Percentiles rank a stretch among this genome's conserved stretches.
Conservation (phyloP, 2,888 invertebrate species). For the Acanthacorydalis orientalis region DNA sequence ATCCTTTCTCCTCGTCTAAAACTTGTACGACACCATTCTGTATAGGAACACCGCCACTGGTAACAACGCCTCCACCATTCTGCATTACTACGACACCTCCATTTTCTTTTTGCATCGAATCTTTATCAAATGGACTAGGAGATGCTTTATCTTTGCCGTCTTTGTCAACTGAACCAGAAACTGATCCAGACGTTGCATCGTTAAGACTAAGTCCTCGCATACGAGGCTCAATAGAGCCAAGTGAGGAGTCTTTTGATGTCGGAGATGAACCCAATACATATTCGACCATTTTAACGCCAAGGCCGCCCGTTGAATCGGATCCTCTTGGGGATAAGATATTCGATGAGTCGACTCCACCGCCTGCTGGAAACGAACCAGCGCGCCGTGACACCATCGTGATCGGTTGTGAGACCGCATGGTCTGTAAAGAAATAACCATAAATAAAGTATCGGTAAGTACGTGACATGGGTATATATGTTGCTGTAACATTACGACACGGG, state of each 20-base stretch:
- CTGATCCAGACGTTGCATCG: slow-evolving; percentile 28
- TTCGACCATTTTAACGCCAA: slow-evolving; percentile 97
- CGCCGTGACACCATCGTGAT: slow-evolving; percentile 60
- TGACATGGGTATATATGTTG: too few relatives aligned
- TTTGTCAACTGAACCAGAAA: slow-evolving; percentile 24
- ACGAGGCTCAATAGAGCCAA: slow-evolving; percentile 40
- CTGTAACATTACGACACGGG: too few relatives aligned
- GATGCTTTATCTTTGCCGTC: slow-evolving; percentile 36
- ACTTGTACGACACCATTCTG: slow-evolving; percentile 47
- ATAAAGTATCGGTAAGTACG: background rate
- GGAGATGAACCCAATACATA: slow-evolving; percentile 90
- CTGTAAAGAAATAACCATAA: slow-evolving; percentile 22
- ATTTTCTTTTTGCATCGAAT: slow-evolving; percentile 30
- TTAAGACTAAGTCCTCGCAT: slow-evolving; percentile 45
- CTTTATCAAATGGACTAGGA: slow-evolving; percentile 31
- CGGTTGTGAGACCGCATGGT: slow-evolving; percentile 52
- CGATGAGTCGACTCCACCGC: slow-evolving; percentile 36
- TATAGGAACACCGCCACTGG: slow-evolving; percentile 34
- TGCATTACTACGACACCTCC: slow-evolving; percentile 30
- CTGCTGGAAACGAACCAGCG: slow-evolving; percentile 34
- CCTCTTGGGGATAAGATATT: slow-evolving; percentile 55
- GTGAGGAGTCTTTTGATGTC: slow-evolving; percentile 49
- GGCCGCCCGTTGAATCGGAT: slow-evolving; percentile 70
- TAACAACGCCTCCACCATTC: slow-evolving; percentile 39
- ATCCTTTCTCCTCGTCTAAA: slow-evolving; percentile 75